Evolutionary conservation across 2,113 vertebrate species (phyloP), one percentile per base, ranked within the genome.

Genomic region (Myocastor coypus): DNA sequence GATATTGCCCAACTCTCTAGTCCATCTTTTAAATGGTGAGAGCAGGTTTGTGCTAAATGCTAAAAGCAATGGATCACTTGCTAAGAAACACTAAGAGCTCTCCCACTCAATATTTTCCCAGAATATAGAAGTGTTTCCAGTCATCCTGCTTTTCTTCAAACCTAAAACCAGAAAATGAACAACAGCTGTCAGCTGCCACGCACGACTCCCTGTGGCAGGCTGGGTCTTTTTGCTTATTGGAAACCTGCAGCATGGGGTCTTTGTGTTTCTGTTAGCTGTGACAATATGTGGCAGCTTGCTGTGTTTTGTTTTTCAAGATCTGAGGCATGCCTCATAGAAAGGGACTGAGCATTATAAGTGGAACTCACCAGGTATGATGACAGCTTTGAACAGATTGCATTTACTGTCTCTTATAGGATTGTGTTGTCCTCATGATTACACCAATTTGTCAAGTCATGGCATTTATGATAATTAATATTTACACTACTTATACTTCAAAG

Each of bases 101-200:
- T 98, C 98, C 98, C 95, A 97, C 96, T 98, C 97, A 97, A 84
- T 98, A 97, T 97, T 97, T 98, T 98, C 97, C 97, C 97, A 98
- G 98, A 98, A 98, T 91, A 96, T 85, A 95, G 87, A 97, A 97
- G 83, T 97, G 98, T 98, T 98, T 98, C 97, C 97, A 98, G 97
- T 98, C 98, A 98, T 94, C 69, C 94, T 98, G 95, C 96, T 97
- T 98, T 98, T 98, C 97, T 98, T 98, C 95, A 98, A 98, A 98
- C 94, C 83, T 97, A 97, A 96, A 98, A 98, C 98, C 96, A 98
- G 97, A 94, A 98, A 98, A 99, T 98, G 98, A 98, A 96, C 98
- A 98, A 97, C 98, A 98, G 98, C 98, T 98, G 98, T 98, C 97
- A 97, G 95, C 40, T 97, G 98, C 97, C 98, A 92, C 96, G 98